Conservation (phyloP, 2,113 vertebrate species). For the Halcyon senegalensis region DNA sequence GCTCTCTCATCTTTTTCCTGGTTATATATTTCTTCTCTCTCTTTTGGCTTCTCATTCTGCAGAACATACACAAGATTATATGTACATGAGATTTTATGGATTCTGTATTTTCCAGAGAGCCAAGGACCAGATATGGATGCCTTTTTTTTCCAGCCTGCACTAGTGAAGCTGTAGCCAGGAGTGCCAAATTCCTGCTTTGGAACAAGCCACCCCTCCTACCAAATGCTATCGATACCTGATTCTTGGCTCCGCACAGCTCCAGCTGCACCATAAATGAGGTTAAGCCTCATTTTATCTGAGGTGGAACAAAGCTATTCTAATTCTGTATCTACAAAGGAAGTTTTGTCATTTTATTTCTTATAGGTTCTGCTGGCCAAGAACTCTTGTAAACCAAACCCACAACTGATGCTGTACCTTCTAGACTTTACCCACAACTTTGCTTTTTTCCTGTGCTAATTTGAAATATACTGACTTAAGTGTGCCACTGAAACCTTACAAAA, state of each 20-base stretch:
- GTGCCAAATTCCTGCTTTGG: not conserved
- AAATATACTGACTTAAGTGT: not conserved
- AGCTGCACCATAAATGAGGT: not conserved
- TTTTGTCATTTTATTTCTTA: not conserved
- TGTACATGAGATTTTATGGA: not conserved
- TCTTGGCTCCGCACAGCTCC: not conserved
- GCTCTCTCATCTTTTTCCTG: not conserved
- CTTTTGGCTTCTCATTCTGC: constrained; percentile 2
- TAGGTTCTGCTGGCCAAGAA: not conserved
- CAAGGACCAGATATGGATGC: not conserved
- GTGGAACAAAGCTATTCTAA: not conserved
- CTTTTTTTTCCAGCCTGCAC: not conserved
- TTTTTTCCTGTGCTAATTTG: not conserved
- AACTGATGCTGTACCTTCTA: not conserved
- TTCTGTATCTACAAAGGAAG: not conserved
- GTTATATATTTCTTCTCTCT: not conserved
- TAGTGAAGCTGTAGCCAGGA: not conserved
- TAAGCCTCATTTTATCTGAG: not conserved
- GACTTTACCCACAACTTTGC: not conserved
- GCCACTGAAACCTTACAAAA: not conserved
- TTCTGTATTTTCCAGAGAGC: not conserved
- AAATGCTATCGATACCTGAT: not conserved
- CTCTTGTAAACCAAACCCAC: not conserved
- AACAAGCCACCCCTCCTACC: not conserved
- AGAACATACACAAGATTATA: not conserved